Percentiles rank a stretch among this genome's conserved stretches.
These are phyloP conservation scores for Phenganax stokvisi DNA, from an alignment of 92 coral and sea anemone species.

Conservation along the genomic window DNA sequence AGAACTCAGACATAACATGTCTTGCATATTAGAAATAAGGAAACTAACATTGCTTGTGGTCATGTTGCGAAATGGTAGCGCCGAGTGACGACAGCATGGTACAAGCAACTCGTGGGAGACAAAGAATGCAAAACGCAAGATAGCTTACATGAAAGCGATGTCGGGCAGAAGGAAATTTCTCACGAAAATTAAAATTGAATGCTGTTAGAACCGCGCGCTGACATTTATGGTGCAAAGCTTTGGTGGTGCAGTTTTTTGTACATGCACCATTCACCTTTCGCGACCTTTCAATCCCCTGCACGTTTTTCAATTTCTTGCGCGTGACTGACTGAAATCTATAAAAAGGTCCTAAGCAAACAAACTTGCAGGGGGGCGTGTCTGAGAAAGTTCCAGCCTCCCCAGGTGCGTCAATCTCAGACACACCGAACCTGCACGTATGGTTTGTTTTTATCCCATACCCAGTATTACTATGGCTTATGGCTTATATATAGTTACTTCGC, in stretches of 20 bases:
- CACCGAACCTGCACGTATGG: too few relatives aligned
- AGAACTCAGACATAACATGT: constrained; percentile 11
- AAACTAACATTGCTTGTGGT: background rate
- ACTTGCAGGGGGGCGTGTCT: too few relatives aligned
- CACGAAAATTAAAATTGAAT: constrained; percentile 20
- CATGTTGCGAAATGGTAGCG: background rate
- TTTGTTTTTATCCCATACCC: too few relatives aligned
- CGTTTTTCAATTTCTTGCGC: too few relatives aligned
- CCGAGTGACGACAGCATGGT: constrained; percentile 8
- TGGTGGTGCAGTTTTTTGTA: background rate
- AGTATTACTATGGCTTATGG: too few relatives aligned
- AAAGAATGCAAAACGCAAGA: background rate
- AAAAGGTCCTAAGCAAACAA: too few relatives aligned
- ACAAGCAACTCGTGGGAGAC: background rate
- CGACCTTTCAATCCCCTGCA: too few relatives aligned
- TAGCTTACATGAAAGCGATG: constrained; percentile 2
- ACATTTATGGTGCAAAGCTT: background rate
- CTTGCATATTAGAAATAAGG: background rate
- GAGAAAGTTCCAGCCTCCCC: too few relatives aligned
- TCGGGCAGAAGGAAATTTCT: background rate
- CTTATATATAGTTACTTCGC: too few relatives aligned
- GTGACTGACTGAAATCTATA: too few relatives aligned
- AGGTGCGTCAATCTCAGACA: too few relatives aligned
- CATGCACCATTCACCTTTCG: background rate
- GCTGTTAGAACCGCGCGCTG: background rate